Evolutionary conservation across 1,140 invertebrate species (phyloP), one percentile per base, ranked within the genome.

Genomic region (Zaprionus tsacasi): DNA sequence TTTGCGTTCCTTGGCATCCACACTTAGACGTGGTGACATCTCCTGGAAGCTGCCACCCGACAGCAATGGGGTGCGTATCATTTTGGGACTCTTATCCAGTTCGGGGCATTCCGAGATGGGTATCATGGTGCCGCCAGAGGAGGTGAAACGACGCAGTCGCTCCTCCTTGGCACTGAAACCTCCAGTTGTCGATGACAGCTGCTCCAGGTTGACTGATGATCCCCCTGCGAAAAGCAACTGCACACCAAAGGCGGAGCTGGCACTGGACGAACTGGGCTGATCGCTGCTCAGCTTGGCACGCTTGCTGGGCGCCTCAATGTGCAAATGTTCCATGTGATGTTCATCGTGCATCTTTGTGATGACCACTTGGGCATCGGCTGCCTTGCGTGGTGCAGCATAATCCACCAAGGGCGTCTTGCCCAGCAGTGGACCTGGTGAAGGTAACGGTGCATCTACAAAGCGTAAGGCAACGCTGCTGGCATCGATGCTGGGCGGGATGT

Each of bases 361-460:
- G 0, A 92, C 82, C 21, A 92, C 91, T 15, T 76, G 76, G 8
- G 85, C 79, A n/a, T 85, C 83, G 30, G 86, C 77, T 0, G 91
- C 66, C 57, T 90, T 91, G 7, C 72, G 66, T 0, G 82, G 79
- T 2, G 79, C 77, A 0, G 86, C 83, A 25, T 87, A 92, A 58
- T 96, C 96, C n/a, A 97, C 95, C 27, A 97, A 92, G 35, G 96
- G 94, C 8, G 96, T 97, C 76, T 96, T 96, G 3, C 96, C 96
- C 15, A 97, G 93, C 68, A 97, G 93, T 1, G 97, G 96, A 0
- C 96, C 96, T 0, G 96, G 96, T 10, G 96, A 97, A 8, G 96
- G 95, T 8, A 96, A 91, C 0, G 96, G 93, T 38, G 94, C 91
- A 85, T 94, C 93, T 43, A 92, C 81, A 43, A 92, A 91, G 4